These are phyloP conservation scores for Akabosia matsudoensis DNA, from an alignment of 1,140 invertebrate genomes.

Conservation along the genomic window DNA sequence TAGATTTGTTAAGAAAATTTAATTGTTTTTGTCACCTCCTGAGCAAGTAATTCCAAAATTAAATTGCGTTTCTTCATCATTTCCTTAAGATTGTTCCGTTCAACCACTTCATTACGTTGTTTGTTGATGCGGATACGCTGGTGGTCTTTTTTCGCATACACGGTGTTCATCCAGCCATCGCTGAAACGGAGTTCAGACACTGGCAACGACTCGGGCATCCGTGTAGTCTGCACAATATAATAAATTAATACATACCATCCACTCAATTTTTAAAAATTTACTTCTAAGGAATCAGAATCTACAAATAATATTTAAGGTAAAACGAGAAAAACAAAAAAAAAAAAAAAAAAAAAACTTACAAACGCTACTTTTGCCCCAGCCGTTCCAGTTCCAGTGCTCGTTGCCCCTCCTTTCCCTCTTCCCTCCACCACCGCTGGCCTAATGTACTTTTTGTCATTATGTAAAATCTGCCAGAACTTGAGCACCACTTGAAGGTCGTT, in stretches of 20 bases:
- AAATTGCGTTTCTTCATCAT: slow-evolving; percentile 93
- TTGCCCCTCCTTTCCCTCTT: slow-evolving; percentile 61
- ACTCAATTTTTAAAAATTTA: no score
- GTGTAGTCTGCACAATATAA: not conserved
- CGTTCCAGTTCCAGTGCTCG: no score
- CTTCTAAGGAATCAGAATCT: no score
- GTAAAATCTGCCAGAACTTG: slow-evolving; percentile 93
- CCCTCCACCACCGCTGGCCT: slow-evolving; percentile 71
- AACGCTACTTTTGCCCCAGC: slow-evolving; percentile 52
- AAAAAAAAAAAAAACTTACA: slow-evolving; percentile 23
- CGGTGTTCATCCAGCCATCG: slow-evolving; percentile 83
- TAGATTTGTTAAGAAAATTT: not conserved
- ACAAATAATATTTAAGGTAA: no score
- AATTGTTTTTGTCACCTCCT: slow-evolving; percentile 35
- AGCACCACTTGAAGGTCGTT: slow-evolving; percentile 89
- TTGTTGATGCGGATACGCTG: slow-evolving; percentile 26
- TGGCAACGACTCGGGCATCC: slow-evolving; percentile 26
- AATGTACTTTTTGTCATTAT: slow-evolving; percentile 95
- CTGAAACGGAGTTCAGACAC: slow-evolving; percentile 44
- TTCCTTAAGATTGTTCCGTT: slow-evolving; percentile 70
- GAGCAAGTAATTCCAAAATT: slow-evolving; percentile 78
- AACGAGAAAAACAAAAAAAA: not conserved
- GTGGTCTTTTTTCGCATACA: slow-evolving; percentile 68
- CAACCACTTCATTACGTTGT: slow-evolving; percentile 40
- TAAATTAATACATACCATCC: no score